Evolutionary conservation across 2,888 invertebrate species (phyloP).

Genomic region (Deilephila elpenor): DNA sequence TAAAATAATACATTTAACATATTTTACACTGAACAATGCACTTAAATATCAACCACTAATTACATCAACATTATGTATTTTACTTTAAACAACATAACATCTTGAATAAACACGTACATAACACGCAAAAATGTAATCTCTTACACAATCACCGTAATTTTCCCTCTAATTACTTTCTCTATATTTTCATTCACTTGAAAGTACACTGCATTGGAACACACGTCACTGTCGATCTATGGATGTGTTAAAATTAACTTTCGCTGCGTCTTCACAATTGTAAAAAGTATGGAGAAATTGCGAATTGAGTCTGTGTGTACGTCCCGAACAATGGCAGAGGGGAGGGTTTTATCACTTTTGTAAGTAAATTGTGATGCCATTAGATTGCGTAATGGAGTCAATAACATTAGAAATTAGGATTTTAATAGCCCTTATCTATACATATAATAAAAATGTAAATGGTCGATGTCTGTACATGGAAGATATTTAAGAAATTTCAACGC

Average conservation of each 20-base stretch:
- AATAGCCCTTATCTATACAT: too few relatives aligned
- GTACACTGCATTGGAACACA: not conserved
- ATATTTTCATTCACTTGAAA: not conserved
- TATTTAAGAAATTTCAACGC: too few relatives aligned
- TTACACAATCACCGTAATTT: too few relatives aligned
- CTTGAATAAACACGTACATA: too few relatives aligned
- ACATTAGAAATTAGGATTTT: too few relatives aligned
- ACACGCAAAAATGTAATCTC: too few relatives aligned
- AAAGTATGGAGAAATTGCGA: conserved; percentile 9
- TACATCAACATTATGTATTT: too few relatives aligned
- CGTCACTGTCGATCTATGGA: not conserved
- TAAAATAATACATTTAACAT: not conserved
- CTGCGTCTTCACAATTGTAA: not conserved
- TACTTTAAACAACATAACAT: too few relatives aligned
- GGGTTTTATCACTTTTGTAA: not conserved
- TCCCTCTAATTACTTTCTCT: not conserved
- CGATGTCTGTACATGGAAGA: too few relatives aligned
- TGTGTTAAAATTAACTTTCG: conserved; percentile 16
- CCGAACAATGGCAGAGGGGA: not conserved
- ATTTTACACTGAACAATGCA: too few relatives aligned
- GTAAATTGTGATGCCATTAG: not conserved
- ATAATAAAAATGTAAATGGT: too few relatives aligned
- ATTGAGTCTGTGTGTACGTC: not conserved
- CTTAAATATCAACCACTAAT: too few relatives aligned
- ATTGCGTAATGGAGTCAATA: not conserved